Percentiles rank a stretch among this genome's conserved stretches.
Conservation (phyloP, 37 sponge, comb jelly and placozoan genomes). For the Halisarca cf. caerulea region DNA sequence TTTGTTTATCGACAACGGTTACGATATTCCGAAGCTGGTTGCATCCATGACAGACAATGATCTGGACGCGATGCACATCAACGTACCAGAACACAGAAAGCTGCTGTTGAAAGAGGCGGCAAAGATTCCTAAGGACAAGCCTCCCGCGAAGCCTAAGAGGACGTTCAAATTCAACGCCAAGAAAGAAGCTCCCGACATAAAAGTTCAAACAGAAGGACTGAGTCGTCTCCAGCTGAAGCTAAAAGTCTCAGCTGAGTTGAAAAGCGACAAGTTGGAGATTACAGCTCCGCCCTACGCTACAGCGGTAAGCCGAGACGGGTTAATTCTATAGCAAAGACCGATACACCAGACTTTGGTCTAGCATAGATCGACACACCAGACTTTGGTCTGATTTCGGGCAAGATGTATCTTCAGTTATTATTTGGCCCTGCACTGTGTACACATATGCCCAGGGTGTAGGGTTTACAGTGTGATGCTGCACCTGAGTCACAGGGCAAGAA, state of each 20-base stretch:
- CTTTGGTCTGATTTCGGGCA: too few relatives aligned
- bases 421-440: too few relatives aligned
- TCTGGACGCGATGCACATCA: conserved; percentile 70
- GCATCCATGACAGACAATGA: conserved; percentile 60
- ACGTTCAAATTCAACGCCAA: neutral
- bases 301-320: too few relatives aligned
- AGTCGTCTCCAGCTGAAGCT: conserved; percentile 71
- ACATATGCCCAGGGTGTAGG: too few relatives aligned
- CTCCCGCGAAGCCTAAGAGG: neutral
- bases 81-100: conserved; percentile 36
- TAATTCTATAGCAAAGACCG: too few relatives aligned
- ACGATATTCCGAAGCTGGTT: conserved; percentile 58
- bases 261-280: conserved; percentile 40
- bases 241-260: conserved; percentile 51
- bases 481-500: too few relatives aligned
- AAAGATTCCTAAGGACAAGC: neutral
- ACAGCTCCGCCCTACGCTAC: conserved; percentile 52
- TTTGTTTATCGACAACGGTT: conserved; percentile 77
- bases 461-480: too few relatives aligned
- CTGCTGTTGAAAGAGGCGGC: conserved; percentile 31
- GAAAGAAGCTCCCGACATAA: conserved; percentile 6
- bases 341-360: too few relatives aligned
- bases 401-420: too few relatives aligned
- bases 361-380: too few relatives aligned
- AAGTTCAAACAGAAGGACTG: neutral